phyloP scores from a whole-genome alignment of 2,888 invertebrate species.

The Xestia ashworthii region DNA sequence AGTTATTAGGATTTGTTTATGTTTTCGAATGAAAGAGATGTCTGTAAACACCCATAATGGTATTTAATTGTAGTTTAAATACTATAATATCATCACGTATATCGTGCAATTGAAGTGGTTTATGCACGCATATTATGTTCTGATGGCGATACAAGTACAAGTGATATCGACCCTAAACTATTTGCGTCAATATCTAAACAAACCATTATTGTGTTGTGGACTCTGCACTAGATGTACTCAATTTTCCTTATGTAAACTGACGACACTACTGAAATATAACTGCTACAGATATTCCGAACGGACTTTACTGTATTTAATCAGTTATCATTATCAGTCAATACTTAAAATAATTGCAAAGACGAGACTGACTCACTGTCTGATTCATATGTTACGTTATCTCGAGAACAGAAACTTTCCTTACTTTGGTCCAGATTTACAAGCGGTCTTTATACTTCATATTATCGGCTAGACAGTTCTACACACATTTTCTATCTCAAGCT shows the following conservation, averaged over 20 bases:
- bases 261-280: slow-evolving; percentile 17
- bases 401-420: slow-evolving; percentile 38
- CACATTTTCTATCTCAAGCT: slow-evolving; percentile 4
- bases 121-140: slow-evolving; percentile 41
- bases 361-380: slow-evolving; percentile 50
- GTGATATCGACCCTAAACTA: slow-evolving; percentile 39
- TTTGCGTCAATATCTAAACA: slow-evolving; percentile 27
- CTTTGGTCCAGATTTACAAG: slow-evolving; percentile 37
- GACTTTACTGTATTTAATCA: slow-evolving; percentile 41
- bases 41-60: not conserved
- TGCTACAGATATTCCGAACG: slow-evolving; percentile 22
- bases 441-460: slow-evolving; percentile 24
- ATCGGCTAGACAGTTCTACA: not conserved
- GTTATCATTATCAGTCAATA: slow-evolving; percentile 49
- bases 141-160: slow-evolving; percentile 32
- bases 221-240: slow-evolving; percentile 37
- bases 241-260: slow-evolving; percentile 43
- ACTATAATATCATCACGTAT: slow-evolving; percentile 14
- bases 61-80: slow-evolving; percentile 13
- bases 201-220: slow-evolving; percentile 44
- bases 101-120: slow-evolving; percentile 20
- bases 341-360: slow-evolving; percentile 29
- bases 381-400: slow-evolving; percentile 55
- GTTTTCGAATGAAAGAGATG: slow-evolving; percentile 4
- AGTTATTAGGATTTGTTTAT: not conserved